These are phyloP conservation scores for Trichacis sp. DNA, from an alignment of 2,888 invertebrate genomes.

Conservation along the genomic window DNA sequence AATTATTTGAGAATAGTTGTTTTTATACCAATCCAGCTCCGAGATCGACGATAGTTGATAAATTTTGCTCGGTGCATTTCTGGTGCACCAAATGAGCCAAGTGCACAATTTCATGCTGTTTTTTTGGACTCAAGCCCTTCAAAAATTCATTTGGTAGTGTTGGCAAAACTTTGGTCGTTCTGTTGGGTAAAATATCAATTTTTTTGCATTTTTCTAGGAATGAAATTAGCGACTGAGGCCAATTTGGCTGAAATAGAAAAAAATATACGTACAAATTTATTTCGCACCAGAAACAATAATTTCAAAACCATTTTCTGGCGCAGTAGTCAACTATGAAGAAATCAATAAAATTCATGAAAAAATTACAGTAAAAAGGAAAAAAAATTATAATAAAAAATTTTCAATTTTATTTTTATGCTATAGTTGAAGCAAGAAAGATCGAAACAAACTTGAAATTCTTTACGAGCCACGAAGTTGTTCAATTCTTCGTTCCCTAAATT, in stretches of 20 bases:
- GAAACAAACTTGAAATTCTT: slow-evolving; percentile 52
- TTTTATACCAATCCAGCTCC: slow-evolving; percentile 78
- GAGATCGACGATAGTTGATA: slow-evolving; percentile 76
- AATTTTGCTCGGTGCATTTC: slow-evolving; percentile 69
- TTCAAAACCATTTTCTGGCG: too few species aligned
- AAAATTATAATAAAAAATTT: too few species aligned
- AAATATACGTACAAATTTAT: too few species aligned
- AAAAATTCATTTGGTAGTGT: slow-evolving; percentile 58
- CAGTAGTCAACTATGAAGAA: too few species aligned
- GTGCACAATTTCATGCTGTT: slow-evolving; percentile 78
- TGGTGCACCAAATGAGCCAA: slow-evolving; percentile 73
- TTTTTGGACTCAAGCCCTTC: slow-evolving; percentile 73
- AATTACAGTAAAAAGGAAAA: too few species aligned
- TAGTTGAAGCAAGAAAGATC: too few species aligned
- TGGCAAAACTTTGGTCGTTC: slow-evolving; percentile 24
- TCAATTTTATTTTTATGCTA: too few species aligned
- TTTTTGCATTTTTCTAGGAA: slow-evolving; percentile 62
- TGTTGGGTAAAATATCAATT: slow-evolving; percentile 59
- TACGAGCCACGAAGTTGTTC: slow-evolving; percentile 66
- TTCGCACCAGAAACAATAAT: too few species aligned
- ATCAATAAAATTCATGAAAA: too few species aligned
- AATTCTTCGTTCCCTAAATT: slow-evolving; percentile 67
- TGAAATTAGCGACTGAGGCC: slow-evolving; percentile 66
- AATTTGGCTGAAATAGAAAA: slow-evolving; percentile 54
- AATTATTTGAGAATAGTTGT: too few species aligned